Conservation (phyloP, 2,113 vertebrate species). For the Cryptomyrus ogoouensis region DNA sequence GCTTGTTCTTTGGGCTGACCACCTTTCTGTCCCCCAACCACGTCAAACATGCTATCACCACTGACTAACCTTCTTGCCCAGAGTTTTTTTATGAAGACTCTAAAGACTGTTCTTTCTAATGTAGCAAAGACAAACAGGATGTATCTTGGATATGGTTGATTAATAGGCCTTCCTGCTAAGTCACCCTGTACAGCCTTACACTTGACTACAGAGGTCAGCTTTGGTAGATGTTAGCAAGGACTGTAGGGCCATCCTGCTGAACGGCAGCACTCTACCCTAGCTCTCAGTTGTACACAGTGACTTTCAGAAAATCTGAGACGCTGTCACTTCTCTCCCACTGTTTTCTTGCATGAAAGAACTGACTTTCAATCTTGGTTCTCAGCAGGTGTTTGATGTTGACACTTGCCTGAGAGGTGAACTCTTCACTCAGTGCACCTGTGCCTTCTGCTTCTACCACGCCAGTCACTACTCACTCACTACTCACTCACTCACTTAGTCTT, state of each 20-base stretch:
- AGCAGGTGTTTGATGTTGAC: background rate
- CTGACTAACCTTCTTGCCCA: background rate
- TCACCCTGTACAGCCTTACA: background rate
- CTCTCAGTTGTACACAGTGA: background rate
- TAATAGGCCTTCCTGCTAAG: background rate
- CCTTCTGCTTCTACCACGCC: background rate
- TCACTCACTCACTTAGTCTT: background rate
- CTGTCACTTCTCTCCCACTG: background rate
- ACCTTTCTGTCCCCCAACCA: background rate
- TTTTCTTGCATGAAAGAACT: background rate
- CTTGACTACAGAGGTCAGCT: background rate
- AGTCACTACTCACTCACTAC: background rate
- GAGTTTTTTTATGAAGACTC: background rate
- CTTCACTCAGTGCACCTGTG: background rate
- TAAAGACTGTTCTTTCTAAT: background rate
- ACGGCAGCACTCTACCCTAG: background rate
- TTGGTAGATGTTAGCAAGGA: background rate
- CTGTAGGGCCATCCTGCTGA: background rate
- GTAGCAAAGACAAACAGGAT: background rate
- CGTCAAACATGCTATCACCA: background rate
- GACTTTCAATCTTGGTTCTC: background rate
- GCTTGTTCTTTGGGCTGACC: constrained; percentile 7
- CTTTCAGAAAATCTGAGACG: background rate
- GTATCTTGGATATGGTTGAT: background rate
- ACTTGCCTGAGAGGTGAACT: background rate